Evolutionary conservation across 2,888 invertebrate genomes (phyloP).

Genomic region (Nymphalis c-album): DNA sequence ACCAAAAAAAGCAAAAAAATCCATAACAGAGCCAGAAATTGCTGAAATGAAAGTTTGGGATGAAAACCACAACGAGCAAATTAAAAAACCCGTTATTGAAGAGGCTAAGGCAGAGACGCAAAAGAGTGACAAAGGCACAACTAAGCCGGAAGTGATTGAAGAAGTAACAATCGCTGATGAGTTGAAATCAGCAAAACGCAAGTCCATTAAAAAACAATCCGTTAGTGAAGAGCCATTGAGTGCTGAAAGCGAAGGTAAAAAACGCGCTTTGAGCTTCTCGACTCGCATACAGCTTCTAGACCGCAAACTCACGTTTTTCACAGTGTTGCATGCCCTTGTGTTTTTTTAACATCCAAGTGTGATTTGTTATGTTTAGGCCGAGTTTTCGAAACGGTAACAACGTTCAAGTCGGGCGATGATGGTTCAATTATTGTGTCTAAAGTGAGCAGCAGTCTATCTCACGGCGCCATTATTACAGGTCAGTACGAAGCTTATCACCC

Average conservation of each 20-base stretch:
- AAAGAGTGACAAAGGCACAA: slow-evolving; percentile 56
- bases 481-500: slow-evolving; percentile 74
- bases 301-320: slow-evolving; percentile 59
- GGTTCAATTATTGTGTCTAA: slow-evolving; percentile 77
- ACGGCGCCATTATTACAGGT: slow-evolving; percentile 85
- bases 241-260: slow-evolving; percentile 79
- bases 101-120: slow-evolving; percentile 57
- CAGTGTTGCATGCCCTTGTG: slow-evolving; percentile 68
- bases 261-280: slow-evolving; percentile 66
- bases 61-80: slow-evolving; percentile 66
- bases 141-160: slow-evolving; percentile 65
- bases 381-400: slow-evolving; percentile 79
- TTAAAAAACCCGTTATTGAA: slow-evolving; percentile 54
- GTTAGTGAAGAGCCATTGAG: slow-evolving; percentile 70
- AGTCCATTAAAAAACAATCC: slow-evolving; percentile 70
- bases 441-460: slow-evolving; percentile 83
- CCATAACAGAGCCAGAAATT: slow-evolving; percentile 56
- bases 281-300: slow-evolving; percentile 70
- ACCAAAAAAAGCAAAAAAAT: slow-evolving; percentile 53
- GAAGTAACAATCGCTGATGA: slow-evolving; percentile 64
- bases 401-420: slow-evolving; percentile 76
- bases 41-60: slow-evolving; percentile 70
- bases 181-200: slow-evolving; percentile 65
- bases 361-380: slow-evolving; percentile 80
- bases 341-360: slow-evolving; percentile 75